Percentiles rank a stretch among this genome's conserved stretches.
These are phyloP conservation scores for Oxycera nigricornis DNA, from an alignment of 2,888 invertebrate species.

Conservation along the genomic window DNA sequence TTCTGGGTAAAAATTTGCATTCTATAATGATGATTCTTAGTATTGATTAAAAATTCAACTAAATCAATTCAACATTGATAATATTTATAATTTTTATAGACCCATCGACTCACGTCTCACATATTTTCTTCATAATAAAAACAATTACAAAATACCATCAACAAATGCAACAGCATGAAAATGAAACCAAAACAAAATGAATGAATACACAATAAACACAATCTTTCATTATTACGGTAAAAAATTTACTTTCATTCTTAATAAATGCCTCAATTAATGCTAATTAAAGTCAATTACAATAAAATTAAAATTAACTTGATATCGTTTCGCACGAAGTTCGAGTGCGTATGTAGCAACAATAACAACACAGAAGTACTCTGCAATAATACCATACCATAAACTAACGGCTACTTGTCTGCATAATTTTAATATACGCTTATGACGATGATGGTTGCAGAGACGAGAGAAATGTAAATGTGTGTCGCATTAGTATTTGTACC, in stretches of 20 bases:
- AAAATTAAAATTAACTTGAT: conserved; percentile 5
- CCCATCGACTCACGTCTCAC: too few relatives aligned
- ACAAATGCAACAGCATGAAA: background rate
- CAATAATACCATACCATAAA: background rate
- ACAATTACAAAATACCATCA: background rate
- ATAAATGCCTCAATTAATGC: conserved; percentile 30
- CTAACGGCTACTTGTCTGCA: background rate
- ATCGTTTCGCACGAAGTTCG: background rate
- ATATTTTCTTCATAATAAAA: too few relatives aligned
- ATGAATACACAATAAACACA: background rate
- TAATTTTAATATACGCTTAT: too few relatives aligned
- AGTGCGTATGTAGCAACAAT: background rate
- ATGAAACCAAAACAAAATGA: background rate
- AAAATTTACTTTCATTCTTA: conserved; percentile 26
- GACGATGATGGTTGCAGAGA: too few relatives aligned
- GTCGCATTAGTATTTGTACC: too few relatives aligned
- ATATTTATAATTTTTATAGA: too few relatives aligned
- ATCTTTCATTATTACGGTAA: background rate
- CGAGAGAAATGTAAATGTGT: too few relatives aligned
- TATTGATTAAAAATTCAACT: too few relatives aligned
- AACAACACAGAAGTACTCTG: background rate
- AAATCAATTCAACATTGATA: too few relatives aligned
- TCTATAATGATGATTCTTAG: too few relatives aligned
- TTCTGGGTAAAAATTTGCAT: too few relatives aligned
- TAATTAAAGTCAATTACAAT: conserved; percentile 25